Conservation (phyloP, 2,113 vertebrate species). For the Girardinichthys multiradiatus region DNA sequence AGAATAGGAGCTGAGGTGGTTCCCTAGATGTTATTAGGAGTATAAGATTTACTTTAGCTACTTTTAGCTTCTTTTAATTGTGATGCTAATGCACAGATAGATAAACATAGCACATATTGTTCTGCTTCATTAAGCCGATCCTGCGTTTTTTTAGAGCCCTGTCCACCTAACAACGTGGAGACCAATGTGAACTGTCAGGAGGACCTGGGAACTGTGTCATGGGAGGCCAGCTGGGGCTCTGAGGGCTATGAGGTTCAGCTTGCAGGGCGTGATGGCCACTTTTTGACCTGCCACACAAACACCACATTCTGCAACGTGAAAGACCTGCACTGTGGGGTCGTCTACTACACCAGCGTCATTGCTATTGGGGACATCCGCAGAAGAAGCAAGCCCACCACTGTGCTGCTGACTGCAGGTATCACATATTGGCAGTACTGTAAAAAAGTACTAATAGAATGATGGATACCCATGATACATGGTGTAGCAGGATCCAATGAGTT, state of each 20-base stretch:
- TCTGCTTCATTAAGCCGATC: neutral
- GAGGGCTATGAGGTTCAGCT: slow-evolving; percentile 66
- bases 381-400: slow-evolving; percentile 62
- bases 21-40: neutral
- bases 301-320: slow-evolving; percentile 67
- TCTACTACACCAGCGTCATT: slow-evolving; percentile 63
- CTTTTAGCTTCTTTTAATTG: too few species aligned
- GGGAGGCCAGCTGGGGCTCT: slow-evolving; percentile 71
- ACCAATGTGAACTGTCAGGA: slow-evolving; percentile 42
- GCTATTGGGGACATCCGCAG: slow-evolving; percentile 64
- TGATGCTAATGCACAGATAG: too few species aligned
- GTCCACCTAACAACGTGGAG: slow-evolving; percentile 68
- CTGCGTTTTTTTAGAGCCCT: slow-evolving; percentile 72
- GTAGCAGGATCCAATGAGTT: neutral
- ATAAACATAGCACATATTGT: neutral
- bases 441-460: too few species aligned
- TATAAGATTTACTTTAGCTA: neutral
- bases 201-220: slow-evolving; percentile 53
- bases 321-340: slow-evolving; percentile 75
- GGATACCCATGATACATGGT: neutral
- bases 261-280: slow-evolving; percentile 63
- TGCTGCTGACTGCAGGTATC: slow-evolving; percentile 72
- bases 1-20: neutral
- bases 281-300: slow-evolving; percentile 60
- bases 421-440: neutral